Evolutionary conservation across 2,113 vertebrate genomes (phyloP), one percentile per base, ranked within the genome.

Genomic region (Sebastes fasciatus): DNA sequence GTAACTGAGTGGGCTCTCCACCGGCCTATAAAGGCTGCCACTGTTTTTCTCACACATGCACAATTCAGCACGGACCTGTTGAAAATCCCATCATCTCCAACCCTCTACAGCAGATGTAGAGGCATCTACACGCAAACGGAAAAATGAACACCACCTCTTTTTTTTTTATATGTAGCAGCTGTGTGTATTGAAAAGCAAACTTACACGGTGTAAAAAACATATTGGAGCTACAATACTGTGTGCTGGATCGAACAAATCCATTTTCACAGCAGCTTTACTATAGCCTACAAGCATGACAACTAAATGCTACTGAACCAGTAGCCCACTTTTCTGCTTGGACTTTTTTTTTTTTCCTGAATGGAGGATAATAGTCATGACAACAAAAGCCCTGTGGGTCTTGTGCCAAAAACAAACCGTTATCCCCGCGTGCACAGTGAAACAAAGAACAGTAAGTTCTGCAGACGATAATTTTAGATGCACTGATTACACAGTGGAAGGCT

Each of bases 231-330:
- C 26, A 57, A 67, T 55, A 76, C 10, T 69, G 79, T 49, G 54
- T 42, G 64, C 76, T 63, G 79, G 79, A 82, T 86, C 68, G 77
- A 74, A 82, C 87, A 76, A 85, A 69, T 84, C 81, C 69, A 76
- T 88, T 85, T 84, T 88, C 72, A 86, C 81, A 84, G 75, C 62
- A 46, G 80, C 90, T 85, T 91, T 72, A 68, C 60, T 34, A 26
- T 64, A 77, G 69, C 77, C 54, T 69, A 48, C 60, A 68, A 85
- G 45, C 52, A 49, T 12, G 64, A 74, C 21, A 48, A 19, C 61
- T 34, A 82, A 52, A 70, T 65, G 57, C 57, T n/a, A 52, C 73
- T 85, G 68, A 89, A 83, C 51, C 61, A 69, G 68, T 9, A 60
- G 62, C 68, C 51, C 69, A 58, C 73, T 79, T 74, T 69, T 63